Conservation (phyloP, 2,888 invertebrate genomes). For the Linnaemya tessellans region DNA sequence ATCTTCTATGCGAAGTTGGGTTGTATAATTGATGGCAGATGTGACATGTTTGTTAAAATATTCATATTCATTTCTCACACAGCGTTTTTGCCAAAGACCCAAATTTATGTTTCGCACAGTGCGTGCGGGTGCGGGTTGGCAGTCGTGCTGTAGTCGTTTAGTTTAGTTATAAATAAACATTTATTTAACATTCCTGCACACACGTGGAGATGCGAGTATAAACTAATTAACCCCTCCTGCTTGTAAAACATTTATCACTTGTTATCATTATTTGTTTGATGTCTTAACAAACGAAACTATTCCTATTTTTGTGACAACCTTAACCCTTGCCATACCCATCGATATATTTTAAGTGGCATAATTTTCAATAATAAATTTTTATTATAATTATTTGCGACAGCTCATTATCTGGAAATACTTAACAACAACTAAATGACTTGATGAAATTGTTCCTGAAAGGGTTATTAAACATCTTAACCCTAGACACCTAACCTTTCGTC, state of each 20-base stretch:
- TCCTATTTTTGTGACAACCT: background rate
- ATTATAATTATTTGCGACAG: background rate
- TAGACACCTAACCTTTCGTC: no score
- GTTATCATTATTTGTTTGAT: conserved; percentile 47
- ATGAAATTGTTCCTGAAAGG: conserved; percentile 9
- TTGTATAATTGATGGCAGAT: conserved; percentile 65
- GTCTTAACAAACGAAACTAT: conserved; percentile 19
- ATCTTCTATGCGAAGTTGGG: background rate
- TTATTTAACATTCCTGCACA: conserved; percentile 2
- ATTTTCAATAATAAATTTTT: background rate
- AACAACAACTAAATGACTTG: background rate
- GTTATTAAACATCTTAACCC: conserved; percentile 53
- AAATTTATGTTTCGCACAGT: conserved; percentile 18
- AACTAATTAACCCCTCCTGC: conserved; percentile 60
- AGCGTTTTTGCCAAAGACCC: background rate
- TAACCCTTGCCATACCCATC: background rate
- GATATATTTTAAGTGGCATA: background rate
- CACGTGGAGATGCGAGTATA: conserved; percentile 6
- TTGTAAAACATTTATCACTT: conserved; percentile 54
- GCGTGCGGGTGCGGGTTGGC: background rate
- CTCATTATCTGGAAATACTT: background rate
- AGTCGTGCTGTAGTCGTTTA: background rate
- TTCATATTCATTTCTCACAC: conserved; percentile 57
- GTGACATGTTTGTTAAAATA: conserved; percentile 71
- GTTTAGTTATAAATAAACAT: conserved; percentile 43